A percentile compares a stretch with the other conserved stretches of the same genome.
phyloP scores from a whole-genome alignment of 37 sponge, comb jelly and placozoan genomes.

The Amphimedon queenslandica region DNA sequence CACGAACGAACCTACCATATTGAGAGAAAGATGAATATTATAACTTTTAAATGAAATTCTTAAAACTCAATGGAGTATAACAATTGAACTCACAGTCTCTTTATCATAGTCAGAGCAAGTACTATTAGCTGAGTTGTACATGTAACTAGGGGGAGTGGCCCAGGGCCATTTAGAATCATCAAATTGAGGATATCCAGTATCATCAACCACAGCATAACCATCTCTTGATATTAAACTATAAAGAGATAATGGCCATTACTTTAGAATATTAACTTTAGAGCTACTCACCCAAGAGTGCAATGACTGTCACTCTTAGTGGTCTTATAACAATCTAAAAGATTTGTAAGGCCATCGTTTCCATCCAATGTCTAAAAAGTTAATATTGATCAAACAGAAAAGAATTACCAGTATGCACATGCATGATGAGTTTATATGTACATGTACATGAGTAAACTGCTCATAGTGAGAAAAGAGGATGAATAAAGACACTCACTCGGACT shows the following conservation, averaged over 20 bases:
- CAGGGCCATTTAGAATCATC: slow-evolving; percentile 59
- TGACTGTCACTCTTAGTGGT: neutral
- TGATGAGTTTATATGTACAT: neutral
- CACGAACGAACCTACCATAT: too few species aligned
- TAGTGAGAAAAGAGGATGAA: neutral
- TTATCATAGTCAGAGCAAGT: too few species aligned
- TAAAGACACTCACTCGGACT: slow-evolving; percentile 23
- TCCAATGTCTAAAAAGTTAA: neutral
- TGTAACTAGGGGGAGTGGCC: too few species aligned
- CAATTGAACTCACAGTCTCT: too few species aligned
- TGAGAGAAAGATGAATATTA: too few species aligned
- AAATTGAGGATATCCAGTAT: slow-evolving; percentile 58
- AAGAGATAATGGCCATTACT: neutral
- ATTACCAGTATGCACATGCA: neutral
- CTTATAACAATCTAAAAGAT: neutral
- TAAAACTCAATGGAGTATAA: too few species aligned
- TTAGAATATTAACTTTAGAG: neutral
- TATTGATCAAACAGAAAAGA: neutral
- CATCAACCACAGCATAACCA: slow-evolving; percentile 73
- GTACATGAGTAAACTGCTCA: neutral
- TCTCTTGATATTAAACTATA: slow-evolving; percentile 43
- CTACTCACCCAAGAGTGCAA: too few species aligned
- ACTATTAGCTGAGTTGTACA: too few species aligned
- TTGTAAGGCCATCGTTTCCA: neutral
- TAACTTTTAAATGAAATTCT: too few species aligned